phyloP scores from a whole-genome alignment of 2,113 vertebrate species.

The Takifugu flavidus region DNA sequence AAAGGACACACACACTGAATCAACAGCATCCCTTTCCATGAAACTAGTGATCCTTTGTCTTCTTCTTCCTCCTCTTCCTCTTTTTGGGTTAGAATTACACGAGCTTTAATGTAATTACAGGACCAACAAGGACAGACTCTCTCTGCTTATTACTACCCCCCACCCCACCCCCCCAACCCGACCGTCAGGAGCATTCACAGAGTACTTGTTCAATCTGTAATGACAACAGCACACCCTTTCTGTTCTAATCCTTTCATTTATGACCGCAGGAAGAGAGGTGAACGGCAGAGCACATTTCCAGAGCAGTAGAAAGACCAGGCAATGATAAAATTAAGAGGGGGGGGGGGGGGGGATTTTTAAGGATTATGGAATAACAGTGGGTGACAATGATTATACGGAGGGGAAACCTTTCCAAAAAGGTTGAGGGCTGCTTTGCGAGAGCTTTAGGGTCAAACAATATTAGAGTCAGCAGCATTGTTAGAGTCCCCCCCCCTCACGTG shows the following conservation, averaged over 20 bases:
- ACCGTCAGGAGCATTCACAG: constrained; percentile 8
- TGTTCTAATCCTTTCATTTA: constrained; percentile 60
- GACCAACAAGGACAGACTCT: constrained; percentile 68
- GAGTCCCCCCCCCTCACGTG: neutral
- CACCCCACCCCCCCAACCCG: constrained; percentile 34
- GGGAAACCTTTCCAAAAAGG: too few species aligned
- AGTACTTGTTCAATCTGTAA: constrained; percentile 70
- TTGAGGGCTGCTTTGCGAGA: neutral
- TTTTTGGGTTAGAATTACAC: constrained; percentile 57
- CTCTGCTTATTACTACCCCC: constrained; percentile 58
- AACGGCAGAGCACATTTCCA: constrained; percentile 9
- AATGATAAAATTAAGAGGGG: constrained; percentile 9
- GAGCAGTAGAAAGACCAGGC: constrained; percentile 15
- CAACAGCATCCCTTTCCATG: neutral
- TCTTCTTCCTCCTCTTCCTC: constrained; percentile 15
- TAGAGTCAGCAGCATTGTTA: neutral
- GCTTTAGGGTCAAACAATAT: constrained; percentile 26
- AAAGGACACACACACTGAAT: neutral
- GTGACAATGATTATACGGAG: constrained; percentile 6
- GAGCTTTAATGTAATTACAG: constrained; percentile 73
- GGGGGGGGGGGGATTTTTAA: constrained; percentile 13
- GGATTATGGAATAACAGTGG: constrained; percentile 26
- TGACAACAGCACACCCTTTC: constrained; percentile 60
- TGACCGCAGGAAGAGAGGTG: constrained; percentile 31
- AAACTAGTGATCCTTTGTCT: neutral